Evolutionary conservation across 1,140 invertebrate species (phyloP).

Genomic region (Eubasilissa regina): DNA sequence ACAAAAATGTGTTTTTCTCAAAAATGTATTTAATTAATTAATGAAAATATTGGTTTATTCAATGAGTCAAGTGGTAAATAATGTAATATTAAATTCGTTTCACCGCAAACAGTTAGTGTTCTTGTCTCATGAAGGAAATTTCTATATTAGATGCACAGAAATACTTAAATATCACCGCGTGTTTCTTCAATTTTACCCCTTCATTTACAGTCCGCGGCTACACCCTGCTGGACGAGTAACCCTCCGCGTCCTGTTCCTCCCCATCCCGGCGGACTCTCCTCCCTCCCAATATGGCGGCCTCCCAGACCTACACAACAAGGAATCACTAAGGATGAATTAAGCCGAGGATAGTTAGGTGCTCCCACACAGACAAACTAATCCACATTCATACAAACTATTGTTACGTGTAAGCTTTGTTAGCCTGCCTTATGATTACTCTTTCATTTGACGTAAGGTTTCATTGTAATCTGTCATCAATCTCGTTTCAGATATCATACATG

Average conservation of each 20-base stretch:
- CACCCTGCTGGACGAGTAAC: constrained; percentile 17
- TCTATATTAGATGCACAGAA: not conserved
- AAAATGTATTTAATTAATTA: too few relatives aligned
- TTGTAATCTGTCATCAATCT: constrained; percentile 43
- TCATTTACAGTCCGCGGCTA: not conserved
- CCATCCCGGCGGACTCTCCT: constrained; percentile 4
- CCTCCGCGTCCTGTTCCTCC: constrained; percentile 22
- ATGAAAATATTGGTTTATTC: too few relatives aligned
- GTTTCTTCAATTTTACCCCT: constrained; percentile 21
- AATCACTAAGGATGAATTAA: constrained; percentile 39
- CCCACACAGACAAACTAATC: constrained; percentile 10
- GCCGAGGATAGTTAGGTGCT: not conserved
- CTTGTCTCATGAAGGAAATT: not conserved
- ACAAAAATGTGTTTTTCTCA: too few relatives aligned
- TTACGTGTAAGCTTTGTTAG: constrained; percentile 18
- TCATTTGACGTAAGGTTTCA: constrained; percentile 41
- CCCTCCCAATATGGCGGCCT: constrained; percentile 32
- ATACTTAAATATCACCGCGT: not conserved
- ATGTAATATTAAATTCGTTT: too few relatives aligned
- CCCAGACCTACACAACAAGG: constrained; percentile 43
- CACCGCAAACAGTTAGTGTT: not conserved
- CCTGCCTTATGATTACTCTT: constrained; percentile 34
- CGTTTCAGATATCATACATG: constrained; percentile 24
- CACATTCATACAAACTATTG: constrained; percentile 13
- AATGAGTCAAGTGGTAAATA: too few relatives aligned